Base-by-base conservation (phyloP, 2,797 vertebrate species). In the Cheirogaleus major region DNA sequence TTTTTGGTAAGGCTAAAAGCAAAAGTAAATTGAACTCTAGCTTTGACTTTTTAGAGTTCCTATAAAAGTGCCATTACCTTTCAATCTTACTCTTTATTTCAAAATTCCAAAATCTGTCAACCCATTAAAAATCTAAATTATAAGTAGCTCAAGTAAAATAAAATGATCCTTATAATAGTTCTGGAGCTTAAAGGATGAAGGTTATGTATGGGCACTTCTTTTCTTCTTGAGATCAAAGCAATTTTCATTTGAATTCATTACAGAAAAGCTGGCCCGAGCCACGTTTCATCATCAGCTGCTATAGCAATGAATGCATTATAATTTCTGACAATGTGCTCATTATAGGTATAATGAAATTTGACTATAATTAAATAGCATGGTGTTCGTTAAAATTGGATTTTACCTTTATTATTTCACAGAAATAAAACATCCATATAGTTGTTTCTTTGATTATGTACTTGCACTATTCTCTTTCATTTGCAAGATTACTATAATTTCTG, bases 201-300 rank as follows among this genome's bases (percentile, higher is more conserved):
- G 17, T 48, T 94, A 38, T 81, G 9, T 22, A 5, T 76, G 27
- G 35, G 35, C 30, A 38, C 0, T 63, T 18, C 7, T 88, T 91
- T 85, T 48, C 72, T 93, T 93, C 52, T 80, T 50, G 57, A 84
- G 69, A 70, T 95, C 78, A 94, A 91, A 93, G 59, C 38, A 50
- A 88, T 84, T 84, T 83, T 75, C 52, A 75, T 57, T 92, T 76
- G 81, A 87, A 90, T 84, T 67, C 41, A 95, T 80, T 88, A 78
- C 50, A 87, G 73, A 86, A 57, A 91, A 93, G 67, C 6, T 89
- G 10, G 17, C 59, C 52, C 67, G 35, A 72, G 43, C 41, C 57
- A 84, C 50, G 87, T 85, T 96, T 94, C 72, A 83, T 92, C 52
- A 75, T 27, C 23, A 87, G 45, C 70, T 57, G 52, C 38, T 86